Base-by-base conservation (phyloP, 2,888 invertebrate species). In the Phasia obesa region DNA sequence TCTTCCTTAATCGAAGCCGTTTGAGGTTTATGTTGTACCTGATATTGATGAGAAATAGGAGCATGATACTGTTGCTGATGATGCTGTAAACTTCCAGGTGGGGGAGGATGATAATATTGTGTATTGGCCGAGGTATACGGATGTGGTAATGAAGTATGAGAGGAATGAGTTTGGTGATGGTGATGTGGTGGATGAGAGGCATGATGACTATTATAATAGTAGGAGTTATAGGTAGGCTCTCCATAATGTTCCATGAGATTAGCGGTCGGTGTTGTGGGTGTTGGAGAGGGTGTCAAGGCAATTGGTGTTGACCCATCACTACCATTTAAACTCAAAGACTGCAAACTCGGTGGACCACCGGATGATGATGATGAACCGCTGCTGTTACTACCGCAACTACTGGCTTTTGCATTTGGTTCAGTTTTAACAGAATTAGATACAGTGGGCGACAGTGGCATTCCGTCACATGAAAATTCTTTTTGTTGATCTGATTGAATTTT, bases 401-500 rank as follows among this genome's bases (percentile, higher is more conserved):
- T 67, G 47, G 42, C 42, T 38, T 51, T 77, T 19, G 51, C 70
- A 42, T 53, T 64, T 19, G 62, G 4, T 15, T 79, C 81, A 15
- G 57, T 13, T 57, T 79, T 79, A 2, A 25, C 21, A 13, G 64
- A 13, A 42, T 59, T 64, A 13, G 70, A 80, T 53, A 85, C 82
- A 17, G 86, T 81, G 4, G 87, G 88, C 44, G 88, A 88, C 13
- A 86, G 60, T 4, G 87, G 87, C 86, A 88, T 88, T 19, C 84
- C 86, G 27, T 88, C 88, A 71, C 85, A 87, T 4, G 87, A 86
- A n/a, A 69, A 65, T 64, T 87, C 87, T 62, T 87, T 88, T 55
- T 87, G 86, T 31, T 87, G 88, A 51, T 88, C 87, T 31, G 88
- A 73, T 80, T 88, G 87, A 0, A 89, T 85, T 67, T 89, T 89